phyloP scores from a whole-genome alignment of 2,888 invertebrate genomes.

The Drosophila cracens region DNA sequence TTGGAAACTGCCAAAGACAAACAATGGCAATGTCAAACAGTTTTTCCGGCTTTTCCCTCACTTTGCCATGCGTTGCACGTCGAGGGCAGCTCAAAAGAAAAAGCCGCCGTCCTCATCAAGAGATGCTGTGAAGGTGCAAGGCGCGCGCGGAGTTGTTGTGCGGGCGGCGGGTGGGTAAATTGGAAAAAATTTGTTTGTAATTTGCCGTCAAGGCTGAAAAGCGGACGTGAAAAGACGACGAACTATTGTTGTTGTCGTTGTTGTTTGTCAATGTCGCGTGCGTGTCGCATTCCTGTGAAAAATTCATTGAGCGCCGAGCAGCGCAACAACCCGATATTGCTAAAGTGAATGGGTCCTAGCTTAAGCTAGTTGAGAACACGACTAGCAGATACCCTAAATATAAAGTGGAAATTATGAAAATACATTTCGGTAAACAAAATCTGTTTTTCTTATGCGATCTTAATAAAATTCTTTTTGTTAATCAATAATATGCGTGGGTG shows the following conservation, averaged over 20 bases:
- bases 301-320: neutral
- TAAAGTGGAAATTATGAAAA: neutral
- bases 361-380: slow-evolving; percentile 1
- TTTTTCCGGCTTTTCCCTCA: slow-evolving; percentile 63
- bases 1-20: slow-evolving; percentile 53
- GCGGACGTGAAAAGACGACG: slow-evolving; percentile 44
- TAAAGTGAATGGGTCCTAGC: slow-evolving; percentile 49
- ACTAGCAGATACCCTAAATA: neutral
- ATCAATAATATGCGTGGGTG: neutral
- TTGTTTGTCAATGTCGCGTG: slow-evolving; percentile 59
- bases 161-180: slow-evolving; percentile 11
- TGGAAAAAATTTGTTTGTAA: slow-evolving; percentile 34
- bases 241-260: slow-evolving; percentile 7
- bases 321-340: slow-evolving; percentile 1
- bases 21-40: slow-evolving; percentile 63
- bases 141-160: neutral
- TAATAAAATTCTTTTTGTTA: neutral
- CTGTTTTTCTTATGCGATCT: neutral
- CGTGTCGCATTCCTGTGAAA: slow-evolving; percentile 43
- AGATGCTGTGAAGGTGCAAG: slow-evolving; percentile 32
- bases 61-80: slow-evolving; percentile 69
- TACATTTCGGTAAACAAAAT: neutral
- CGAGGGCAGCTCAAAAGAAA: slow-evolving; percentile 58
- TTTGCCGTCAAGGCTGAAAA: slow-evolving; percentile 45
- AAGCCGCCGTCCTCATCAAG: slow-evolving; percentile 39